Evolutionary conservation across 2,797 vertebrate species (phyloP).

Genomic region (Craterocephalus amniculus): DNA sequence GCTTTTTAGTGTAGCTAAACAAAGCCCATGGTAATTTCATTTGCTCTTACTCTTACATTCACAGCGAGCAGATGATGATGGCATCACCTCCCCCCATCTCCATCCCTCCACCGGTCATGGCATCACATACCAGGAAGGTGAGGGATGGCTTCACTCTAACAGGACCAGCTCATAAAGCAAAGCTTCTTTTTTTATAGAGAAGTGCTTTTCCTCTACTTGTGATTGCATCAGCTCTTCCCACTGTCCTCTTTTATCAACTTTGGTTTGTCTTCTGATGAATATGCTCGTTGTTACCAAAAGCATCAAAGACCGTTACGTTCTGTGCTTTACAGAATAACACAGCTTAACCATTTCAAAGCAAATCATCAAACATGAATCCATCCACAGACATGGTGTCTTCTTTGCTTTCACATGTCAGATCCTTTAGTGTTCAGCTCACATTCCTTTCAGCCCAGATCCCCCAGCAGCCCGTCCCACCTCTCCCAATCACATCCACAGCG

Average conservation of each 20-base stretch:
- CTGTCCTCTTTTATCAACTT: conserved; percentile 19
- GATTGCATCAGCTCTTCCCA: not conserved
- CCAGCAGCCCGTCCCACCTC: conserved; percentile 55
- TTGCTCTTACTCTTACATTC: conserved; percentile 36
- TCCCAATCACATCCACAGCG: conserved; percentile 50
- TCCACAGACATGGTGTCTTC: conserved; percentile 38
- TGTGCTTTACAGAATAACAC: conserved; percentile 16
- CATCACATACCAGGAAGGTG: conserved; percentile 57
- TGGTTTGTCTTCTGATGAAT: conserved; percentile 29
- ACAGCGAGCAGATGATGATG: conserved; percentile 17
- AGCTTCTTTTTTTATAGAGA: conserved; percentile 21
- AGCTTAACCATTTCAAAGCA: conserved; percentile 16
- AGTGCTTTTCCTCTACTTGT: conserved; percentile 25
- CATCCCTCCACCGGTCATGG: conserved; percentile 52
- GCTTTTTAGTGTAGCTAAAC: conserved; percentile 68
- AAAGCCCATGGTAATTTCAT: conserved; percentile 64
- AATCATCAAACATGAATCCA: not conserved
- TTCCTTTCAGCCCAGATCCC: conserved; percentile 72
- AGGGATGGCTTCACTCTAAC: conserved; percentile 41
- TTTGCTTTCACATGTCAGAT: conserved; percentile 76
- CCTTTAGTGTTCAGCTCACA: conserved; percentile 63
- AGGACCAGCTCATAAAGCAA: not conserved
- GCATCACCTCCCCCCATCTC: conserved; percentile 15
- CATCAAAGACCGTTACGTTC: conserved; percentile 1
- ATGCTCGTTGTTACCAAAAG: conserved; percentile 47